A percentile compares a stretch with the other conserved stretches of the same genome.
Evolutionary conservation across 2,113 vertebrate genomes (phyloP).

Genomic region (Catharus fuscescens): DNA sequence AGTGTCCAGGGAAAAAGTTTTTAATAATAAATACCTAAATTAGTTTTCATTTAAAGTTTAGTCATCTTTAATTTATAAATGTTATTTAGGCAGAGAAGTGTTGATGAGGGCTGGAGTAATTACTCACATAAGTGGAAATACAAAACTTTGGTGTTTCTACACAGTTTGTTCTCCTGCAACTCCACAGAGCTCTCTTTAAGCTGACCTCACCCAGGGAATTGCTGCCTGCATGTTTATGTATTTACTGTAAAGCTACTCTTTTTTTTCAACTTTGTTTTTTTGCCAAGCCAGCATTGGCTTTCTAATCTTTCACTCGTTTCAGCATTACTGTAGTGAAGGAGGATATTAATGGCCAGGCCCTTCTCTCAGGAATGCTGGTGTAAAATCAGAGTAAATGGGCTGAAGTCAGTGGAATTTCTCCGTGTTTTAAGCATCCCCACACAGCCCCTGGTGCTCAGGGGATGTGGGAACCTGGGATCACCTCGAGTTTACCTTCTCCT

Average conservation of each 20-base stretch:
- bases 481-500: not conserved
- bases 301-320: conserved; percentile 48
- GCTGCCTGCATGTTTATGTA: conserved; percentile 54
- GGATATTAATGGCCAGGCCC: not conserved
- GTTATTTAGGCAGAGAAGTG: conserved; percentile 30
- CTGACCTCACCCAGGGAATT: conserved; percentile 28
- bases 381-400: conserved; percentile 15
- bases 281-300: conserved; percentile 15
- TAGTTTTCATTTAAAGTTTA: conserved; percentile 67
- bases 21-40: conserved; percentile 60
- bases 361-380: not conserved
- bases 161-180: conserved; percentile 27
- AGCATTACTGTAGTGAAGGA: conserved; percentile 1
- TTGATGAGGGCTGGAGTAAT: conserved; percentile 51
- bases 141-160: conserved; percentile 25
- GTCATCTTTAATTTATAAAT: conserved; percentile 57
- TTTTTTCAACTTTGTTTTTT: not conserved
- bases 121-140: conserved; percentile 56
- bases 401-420: not conserved
- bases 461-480: not conserved
- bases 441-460: not conserved
- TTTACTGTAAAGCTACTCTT: conserved; percentile 28
- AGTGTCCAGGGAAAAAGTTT: conserved; percentile 17
- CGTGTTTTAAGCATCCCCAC: not conserved
- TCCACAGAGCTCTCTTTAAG: conserved; percentile 24